These are phyloP conservation scores for Trichomalopsis sarcophagae DNA, from an alignment of 1,140 invertebrate species.

Conservation along the genomic window DNA sequence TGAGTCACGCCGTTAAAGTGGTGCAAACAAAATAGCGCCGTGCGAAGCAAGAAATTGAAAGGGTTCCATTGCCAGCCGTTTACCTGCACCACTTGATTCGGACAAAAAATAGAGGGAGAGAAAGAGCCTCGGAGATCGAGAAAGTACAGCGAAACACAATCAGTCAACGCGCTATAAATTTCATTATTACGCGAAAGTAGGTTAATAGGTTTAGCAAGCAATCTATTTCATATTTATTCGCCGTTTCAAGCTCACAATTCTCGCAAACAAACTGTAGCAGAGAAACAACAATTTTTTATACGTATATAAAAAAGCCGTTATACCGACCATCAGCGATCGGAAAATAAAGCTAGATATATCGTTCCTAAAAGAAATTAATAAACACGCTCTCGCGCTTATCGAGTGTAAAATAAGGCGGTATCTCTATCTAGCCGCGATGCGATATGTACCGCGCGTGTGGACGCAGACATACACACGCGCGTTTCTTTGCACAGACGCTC, in stretches of 20 bases:
- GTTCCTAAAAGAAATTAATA: background rate
- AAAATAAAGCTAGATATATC: too few species aligned
- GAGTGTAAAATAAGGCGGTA: background rate
- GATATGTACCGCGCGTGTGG: too few species aligned
- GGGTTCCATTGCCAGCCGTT: background rate
- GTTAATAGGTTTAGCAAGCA: background rate
- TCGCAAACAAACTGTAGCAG: too few species aligned
- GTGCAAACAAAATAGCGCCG: too few species aligned
- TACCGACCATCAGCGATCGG: too few species aligned
- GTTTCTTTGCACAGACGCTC: conserved; percentile 3
- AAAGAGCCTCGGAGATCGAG: background rate
- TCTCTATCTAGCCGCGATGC: background rate
- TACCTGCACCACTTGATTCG: background rate
- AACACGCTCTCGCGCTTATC: background rate
- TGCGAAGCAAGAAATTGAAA: too few species aligned
- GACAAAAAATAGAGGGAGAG: too few species aligned
- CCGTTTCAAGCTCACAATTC: too few species aligned
- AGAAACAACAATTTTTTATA: too few species aligned
- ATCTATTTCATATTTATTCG: background rate
- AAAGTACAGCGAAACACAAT: background rate
- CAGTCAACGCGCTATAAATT: background rate
- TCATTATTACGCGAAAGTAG: background rate
- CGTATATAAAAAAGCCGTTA: too few species aligned
- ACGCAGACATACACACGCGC: background rate
- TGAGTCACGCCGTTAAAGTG: too few species aligned